Percentiles rank a stretch among this genome's conserved stretches.
Conservation (phyloP, 2,113 vertebrate species). For the Plectropomus leopardus region DNA sequence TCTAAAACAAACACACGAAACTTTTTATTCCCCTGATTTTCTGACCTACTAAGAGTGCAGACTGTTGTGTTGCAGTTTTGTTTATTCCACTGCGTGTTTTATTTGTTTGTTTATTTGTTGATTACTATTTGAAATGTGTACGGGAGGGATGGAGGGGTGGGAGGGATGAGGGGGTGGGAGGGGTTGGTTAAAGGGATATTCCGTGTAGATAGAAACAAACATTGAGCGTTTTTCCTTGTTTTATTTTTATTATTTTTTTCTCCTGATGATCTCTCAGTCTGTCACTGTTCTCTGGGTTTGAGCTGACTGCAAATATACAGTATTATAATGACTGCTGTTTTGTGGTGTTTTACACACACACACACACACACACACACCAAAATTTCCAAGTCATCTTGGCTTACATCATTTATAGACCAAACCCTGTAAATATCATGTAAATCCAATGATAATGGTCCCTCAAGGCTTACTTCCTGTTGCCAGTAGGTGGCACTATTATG, state of each 20-base stretch:
- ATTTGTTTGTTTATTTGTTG: constrained; percentile 69
- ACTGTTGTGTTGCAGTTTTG: constrained; percentile 77
- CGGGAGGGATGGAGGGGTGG: constrained; percentile 22
- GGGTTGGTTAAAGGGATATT: constrained; percentile 61
- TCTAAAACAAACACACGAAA: constrained; percentile 4
- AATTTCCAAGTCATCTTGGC: too few species aligned
- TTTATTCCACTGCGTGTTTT: constrained; percentile 75
- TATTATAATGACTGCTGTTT: constrained; percentile 72
- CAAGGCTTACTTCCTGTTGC: too few species aligned
- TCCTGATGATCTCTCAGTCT: constrained; percentile 75
- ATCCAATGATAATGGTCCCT: too few species aligned
- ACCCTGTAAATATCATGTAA: too few species aligned
- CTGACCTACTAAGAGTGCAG: constrained; percentile 64
- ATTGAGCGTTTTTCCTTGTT: constrained; percentile 47
- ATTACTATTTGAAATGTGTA: constrained; percentile 71
- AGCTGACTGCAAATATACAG: constrained; percentile 83
- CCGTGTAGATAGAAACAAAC: constrained; percentile 78
- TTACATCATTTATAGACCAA: too few species aligned
- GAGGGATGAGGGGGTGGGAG: constrained; percentile 2
- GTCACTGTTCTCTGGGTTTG: constrained; percentile 82
- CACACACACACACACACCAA: constrained; percentile 35
- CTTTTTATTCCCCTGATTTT: constrained; percentile 18
- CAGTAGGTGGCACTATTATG: too few species aligned
- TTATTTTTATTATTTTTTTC: constrained; percentile 37
- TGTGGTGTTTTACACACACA: constrained; percentile 31